These are phyloP conservation scores for Drosophila putrida DNA, from an alignment of 2,888 invertebrate genomes.

Conservation along the genomic window DNA sequence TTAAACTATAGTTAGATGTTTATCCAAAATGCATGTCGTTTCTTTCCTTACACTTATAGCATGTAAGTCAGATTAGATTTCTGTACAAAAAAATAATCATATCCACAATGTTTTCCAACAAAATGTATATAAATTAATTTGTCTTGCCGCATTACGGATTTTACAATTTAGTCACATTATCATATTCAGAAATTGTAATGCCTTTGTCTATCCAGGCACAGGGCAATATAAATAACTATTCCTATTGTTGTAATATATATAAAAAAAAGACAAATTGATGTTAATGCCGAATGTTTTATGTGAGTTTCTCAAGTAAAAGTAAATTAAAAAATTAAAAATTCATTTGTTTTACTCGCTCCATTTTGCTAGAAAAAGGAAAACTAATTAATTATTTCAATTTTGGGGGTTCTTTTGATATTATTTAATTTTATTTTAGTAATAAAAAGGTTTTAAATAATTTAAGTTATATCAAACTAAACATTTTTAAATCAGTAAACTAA, in stretches of 20 bases:
- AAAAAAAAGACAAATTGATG: slow-evolving; percentile 21
- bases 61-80: slow-evolving; percentile 3
- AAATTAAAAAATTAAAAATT: slow-evolving; percentile 7
- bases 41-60: slow-evolving; percentile 5
- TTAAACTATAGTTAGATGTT: slow-evolving; percentile 9
- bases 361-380: no score
- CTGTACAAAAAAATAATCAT: slow-evolving; percentile 18
- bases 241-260: slow-evolving; percentile 30
- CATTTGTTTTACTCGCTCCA: neutral
- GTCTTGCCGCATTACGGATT: slow-evolving; percentile 6
- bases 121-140: slow-evolving; percentile 17
- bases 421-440: no score
- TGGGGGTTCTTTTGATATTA: no score
- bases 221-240: slow-evolving; percentile 15
- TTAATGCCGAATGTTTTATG: slow-evolving; percentile 22
- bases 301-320: slow-evolving; percentile 13
- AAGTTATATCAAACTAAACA: no score
- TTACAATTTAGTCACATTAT: slow-evolving; percentile 22
- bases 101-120: slow-evolving; percentile 27
- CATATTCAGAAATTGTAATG: slow-evolving; percentile 14
- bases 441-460: no score
- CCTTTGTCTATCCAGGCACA: neutral
- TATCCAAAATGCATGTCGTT: slow-evolving; percentile 7
- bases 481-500: no score
- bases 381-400: no score